Base-by-base conservation (phyloP, 1,140 invertebrate genomes). In the Camponotus pennsylvanicus region DNA sequence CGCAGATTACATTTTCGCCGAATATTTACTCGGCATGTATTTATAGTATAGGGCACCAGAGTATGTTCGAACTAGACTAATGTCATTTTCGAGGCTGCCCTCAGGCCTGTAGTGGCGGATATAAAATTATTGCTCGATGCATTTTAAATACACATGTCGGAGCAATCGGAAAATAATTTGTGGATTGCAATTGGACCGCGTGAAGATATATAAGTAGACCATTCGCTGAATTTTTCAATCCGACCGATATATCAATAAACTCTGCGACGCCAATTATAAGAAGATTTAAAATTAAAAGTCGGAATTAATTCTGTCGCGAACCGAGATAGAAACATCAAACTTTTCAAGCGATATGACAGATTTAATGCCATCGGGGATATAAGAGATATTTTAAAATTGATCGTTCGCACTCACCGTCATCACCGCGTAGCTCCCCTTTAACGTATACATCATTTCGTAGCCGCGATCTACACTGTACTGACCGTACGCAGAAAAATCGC, bases 371-470 rank as follows among this genome's bases (percentile, higher is more conserved):
- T 42, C 55, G 40, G 27, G 27, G 27, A 18, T 75, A 37, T 49
- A 83, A 75, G 75, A 49, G 55, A 27, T 32, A 45, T 59, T 18
- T 82, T 49, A 75, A 82, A 82, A 71, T 71, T 71, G 13, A 71
- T 82, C 18, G 21, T 59, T 27, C 11, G 32, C 55, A 83, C 79
- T 83, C 69, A 83, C 79, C 69, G 40, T 83, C 40, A 61, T 7
- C 69, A 45, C 13, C 27, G 69, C 55, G 55, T 45, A 61, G 13
- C n/a, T 61, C 13, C 7, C 55, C 55, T 49, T 75, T n/a, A 42
- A 34, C 27, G 69, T 83, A 37, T 61, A 73, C 79, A 83, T 83
- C 55, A 73, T 83, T 45, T 45, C 27, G n/a, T 27, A 27, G 1
- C 40, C 57, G 40, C 40, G 67, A 61, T n/a, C 37, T 27, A 27